Conservation (phyloP, 2,113 vertebrate genomes). For the Elgaria multicarinata region DNA sequence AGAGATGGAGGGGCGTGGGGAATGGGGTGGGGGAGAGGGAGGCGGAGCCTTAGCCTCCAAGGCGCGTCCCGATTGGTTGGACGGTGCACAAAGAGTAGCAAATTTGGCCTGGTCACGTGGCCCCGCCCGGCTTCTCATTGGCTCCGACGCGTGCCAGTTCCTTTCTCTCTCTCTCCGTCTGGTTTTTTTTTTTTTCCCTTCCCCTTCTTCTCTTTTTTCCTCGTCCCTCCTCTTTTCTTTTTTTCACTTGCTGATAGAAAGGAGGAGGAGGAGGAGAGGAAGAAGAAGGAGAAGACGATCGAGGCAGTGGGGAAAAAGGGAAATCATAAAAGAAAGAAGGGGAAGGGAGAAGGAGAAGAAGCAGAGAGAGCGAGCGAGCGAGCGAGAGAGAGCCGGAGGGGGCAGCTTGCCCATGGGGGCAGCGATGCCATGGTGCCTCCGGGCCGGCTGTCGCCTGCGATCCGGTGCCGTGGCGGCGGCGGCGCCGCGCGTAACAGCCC, state of each 20-base stretch:
- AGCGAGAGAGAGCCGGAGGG: no score
- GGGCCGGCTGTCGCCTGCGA: not conserved
- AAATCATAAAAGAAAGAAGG: fast-evolving
- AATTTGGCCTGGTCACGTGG: not conserved
- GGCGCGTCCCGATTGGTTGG: not conserved
- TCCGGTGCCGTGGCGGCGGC: not conserved
- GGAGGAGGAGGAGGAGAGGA: no score
- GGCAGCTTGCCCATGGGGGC: no score
- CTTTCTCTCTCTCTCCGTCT: no score
- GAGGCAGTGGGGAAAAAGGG: not conserved
- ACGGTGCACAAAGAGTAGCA: not conserved
- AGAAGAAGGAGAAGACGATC: no score
- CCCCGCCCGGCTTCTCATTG: not conserved
- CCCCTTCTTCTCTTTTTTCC: no score
- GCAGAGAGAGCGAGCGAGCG: fast-evolving
- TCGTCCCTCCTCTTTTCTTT: no score
- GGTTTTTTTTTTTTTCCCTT: fast-evolving
- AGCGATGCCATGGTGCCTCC: not conserved
- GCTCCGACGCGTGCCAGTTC: not conserved
- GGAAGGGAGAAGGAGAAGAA: fast-evolving
- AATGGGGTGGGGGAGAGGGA: no score
- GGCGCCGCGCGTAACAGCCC: not conserved
- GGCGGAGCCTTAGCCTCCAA: not conserved
- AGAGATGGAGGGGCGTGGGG: no score
- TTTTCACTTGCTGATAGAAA: not conserved